phyloP scores from a whole-genome alignment of 2,797 vertebrate genomes.

The Scarus forsteni region DNA sequence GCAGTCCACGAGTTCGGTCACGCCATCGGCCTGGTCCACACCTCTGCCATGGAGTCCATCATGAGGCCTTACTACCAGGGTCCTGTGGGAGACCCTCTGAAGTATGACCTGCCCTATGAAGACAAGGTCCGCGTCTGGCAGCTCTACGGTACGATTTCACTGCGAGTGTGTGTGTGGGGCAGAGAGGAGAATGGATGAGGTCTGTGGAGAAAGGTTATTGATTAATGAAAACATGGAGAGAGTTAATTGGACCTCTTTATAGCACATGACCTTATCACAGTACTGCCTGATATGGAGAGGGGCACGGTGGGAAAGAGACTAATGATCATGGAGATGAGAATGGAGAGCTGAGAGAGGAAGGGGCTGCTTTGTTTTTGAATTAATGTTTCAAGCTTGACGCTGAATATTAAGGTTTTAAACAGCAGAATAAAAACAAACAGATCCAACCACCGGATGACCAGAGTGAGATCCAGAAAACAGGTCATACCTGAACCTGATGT shows the following conservation, averaged over 20 bases:
- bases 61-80: conserved; percentile 99
- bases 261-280: conserved; percentile 67
- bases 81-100: conserved; percentile 95
- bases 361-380: conserved; percentile 1
- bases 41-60: conserved; percentile 92
- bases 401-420: too few species aligned
- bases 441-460: too few species aligned
- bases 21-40: conserved; percentile 94
- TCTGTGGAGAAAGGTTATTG: conserved; percentile 65
- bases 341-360: conserved; percentile 29
- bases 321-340: conserved; percentile 42
- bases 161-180: not conserved
- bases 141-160: conserved; percentile 86
- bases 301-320: conserved; percentile 31
- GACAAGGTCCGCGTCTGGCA: conserved; percentile 98
- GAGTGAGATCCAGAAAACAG: too few species aligned
- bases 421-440: too few species aligned
- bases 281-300: conserved; percentile 34
- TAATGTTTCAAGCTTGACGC: conserved; percentile 1
- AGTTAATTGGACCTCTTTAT: conserved; percentile 77
- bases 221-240: conserved; percentile 71
- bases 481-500: too few species aligned
- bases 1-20: conserved; percentile 98
- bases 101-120: conserved; percentile 93
- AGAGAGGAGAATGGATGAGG: conserved; percentile 53